These are phyloP conservation scores for Synergus umbraculus DNA, from an alignment of 2,888 invertebrate species.

Conservation along the genomic window DNA sequence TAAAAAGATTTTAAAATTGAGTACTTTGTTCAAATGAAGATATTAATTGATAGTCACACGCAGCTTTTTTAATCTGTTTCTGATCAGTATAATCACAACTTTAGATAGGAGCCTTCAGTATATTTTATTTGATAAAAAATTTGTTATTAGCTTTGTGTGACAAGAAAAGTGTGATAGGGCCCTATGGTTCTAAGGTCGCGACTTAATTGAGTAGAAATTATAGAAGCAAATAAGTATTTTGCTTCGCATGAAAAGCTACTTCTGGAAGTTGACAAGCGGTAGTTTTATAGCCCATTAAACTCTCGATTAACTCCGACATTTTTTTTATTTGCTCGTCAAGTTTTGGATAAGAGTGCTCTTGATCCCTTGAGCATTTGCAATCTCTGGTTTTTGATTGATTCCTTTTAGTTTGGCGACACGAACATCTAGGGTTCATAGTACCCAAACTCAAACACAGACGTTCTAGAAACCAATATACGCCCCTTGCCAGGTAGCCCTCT, in stretches of 20 bases:
- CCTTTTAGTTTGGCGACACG: conserved; percentile 17
- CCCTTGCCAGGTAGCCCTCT: not conserved
- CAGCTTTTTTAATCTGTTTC: no score
- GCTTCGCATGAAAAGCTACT: not conserved
- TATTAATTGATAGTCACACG: no score
- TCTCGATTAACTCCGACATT: not conserved
- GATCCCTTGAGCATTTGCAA: not conserved
- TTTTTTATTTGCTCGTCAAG: conserved; percentile 8
- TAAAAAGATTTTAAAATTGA: no score
- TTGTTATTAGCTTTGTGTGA: no score
- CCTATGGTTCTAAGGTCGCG: no score
- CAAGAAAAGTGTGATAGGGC: no score
- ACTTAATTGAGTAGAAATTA: not conserved
- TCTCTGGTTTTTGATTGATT: conserved; percentile 7
- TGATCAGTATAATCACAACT: no score
- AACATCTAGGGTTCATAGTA: conserved; percentile 2
- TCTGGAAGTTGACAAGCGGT: not conserved
- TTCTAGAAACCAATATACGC: conserved; percentile 2
- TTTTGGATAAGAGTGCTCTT: conserved; percentile 1
- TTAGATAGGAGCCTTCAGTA: no score
- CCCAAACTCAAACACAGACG: not conserved
- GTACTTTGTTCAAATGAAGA: no score
- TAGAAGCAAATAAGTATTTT: not conserved
- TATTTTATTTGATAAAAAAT: not conserved
- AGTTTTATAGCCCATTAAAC: conserved; percentile 12